Percentiles rank a stretch among this genome's conserved stretches.
These are phyloP conservation scores for Eudemis profundana DNA, from an alignment of 2,888 invertebrate species.

Conservation along the genomic window DNA sequence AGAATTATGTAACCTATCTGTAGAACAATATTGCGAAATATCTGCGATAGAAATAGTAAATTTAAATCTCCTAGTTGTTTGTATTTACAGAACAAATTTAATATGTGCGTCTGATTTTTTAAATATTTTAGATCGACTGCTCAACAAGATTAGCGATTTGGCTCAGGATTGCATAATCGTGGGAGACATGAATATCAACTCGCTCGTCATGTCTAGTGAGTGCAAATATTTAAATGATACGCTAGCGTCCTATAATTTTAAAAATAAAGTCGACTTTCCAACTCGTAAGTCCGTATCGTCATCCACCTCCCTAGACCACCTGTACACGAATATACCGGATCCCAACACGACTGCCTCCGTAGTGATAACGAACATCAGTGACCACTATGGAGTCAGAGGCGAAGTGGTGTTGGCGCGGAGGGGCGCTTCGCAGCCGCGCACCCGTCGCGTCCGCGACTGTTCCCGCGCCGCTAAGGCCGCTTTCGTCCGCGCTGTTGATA, in stretches of 20 bases:
- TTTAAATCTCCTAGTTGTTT: neutral
- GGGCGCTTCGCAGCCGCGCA: constrained; percentile 19
- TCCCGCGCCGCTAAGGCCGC: neutral
- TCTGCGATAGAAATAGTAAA: neutral
- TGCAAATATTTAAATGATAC: neutral
- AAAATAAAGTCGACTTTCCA: constrained; percentile 9
- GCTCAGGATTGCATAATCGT: neutral
- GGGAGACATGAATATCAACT: constrained; percentile 10
- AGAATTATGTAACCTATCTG: neutral
- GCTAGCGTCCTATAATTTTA: constrained; percentile 4
- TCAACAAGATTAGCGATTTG: neutral
- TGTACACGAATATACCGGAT: neutral
- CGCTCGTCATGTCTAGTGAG: neutral
- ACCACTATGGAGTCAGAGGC: neutral
- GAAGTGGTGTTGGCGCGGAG: neutral
- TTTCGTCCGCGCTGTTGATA: neutral
- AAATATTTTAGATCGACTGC: neutral
- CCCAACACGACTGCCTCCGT: neutral
- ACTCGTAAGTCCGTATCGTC: constrained; percentile 4
- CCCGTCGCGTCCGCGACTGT: neutral
- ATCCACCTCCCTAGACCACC: constrained; percentile 21
- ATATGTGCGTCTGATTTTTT: neutral
- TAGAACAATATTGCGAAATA: constrained; percentile 13
- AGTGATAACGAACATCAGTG: neutral
- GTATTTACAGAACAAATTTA: constrained; percentile 5